Percentiles rank a stretch among this genome's conserved stretches.
Evolutionary conservation across 2,888 invertebrate genomes (phyloP).

Genomic region (Oscheius onirici): DNA sequence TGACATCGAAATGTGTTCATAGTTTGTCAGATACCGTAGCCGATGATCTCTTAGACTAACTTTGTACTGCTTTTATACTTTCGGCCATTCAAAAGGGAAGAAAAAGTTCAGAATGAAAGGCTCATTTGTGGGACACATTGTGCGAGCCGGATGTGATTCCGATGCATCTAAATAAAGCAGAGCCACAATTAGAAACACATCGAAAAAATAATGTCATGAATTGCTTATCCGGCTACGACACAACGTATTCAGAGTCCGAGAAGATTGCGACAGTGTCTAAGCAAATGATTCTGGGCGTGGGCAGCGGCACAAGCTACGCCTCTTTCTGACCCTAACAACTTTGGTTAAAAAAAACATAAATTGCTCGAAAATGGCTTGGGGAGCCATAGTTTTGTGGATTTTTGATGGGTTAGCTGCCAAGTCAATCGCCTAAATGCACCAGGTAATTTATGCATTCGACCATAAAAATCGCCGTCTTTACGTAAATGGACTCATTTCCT

Average conservation of each 20-base stretch:
- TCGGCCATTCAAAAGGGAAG: neutral
- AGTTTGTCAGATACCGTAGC: no score
- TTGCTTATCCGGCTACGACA: neutral
- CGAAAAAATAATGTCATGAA: conserved; percentile 1
- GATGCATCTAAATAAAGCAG: conserved; percentile 2
- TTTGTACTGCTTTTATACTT: neutral
- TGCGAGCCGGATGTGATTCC: neutral
- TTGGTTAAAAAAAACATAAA: conserved; percentile 11
- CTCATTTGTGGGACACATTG: neutral
- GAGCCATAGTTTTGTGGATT: conserved; percentile 6
- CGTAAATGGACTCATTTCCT: no score
- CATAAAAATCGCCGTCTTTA: conserved; percentile 10
- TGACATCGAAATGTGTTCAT: no score
- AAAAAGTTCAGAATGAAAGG: neutral
- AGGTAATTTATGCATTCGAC: conserved; percentile 27
- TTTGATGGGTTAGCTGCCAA: neutral
- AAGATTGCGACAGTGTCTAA: neutral
- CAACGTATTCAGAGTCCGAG: neutral
- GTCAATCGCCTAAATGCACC: conserved; percentile 24
- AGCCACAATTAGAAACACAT: neutral
- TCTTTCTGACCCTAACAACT: neutral
- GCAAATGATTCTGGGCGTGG: neutral
- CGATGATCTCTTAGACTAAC: no score
- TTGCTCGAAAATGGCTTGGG: neutral
- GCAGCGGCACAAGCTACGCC: neutral